Evolutionary conservation across 2,888 invertebrate species (phyloP).

Genomic region (Nowickia ferox): DNA sequence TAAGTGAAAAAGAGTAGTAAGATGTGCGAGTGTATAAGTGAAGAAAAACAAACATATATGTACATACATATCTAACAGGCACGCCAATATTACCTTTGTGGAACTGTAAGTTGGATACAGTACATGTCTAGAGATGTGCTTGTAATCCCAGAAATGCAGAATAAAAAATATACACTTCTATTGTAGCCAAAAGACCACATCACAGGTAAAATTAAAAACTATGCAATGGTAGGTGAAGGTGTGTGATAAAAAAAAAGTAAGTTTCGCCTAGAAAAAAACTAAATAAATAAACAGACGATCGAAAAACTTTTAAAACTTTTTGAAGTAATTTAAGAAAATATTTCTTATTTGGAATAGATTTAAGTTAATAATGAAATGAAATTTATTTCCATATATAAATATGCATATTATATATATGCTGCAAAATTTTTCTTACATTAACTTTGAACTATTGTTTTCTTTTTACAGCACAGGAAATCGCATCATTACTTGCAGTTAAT

Average conservation of each 20-base stretch:
- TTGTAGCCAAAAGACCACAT: slow-evolving; percentile 58
- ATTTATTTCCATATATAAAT: too few species aligned
- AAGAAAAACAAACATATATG: background rate
- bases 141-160: slow-evolving; percentile 34
- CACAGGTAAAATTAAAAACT: slow-evolving; percentile 61
- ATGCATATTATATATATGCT: too few species aligned
- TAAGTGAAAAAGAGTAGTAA: background rate
- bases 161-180: slow-evolving; percentile 19
- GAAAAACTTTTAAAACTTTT: background rate
- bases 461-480: too few species aligned
- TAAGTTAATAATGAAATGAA: too few species aligned
- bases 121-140: slow-evolving; percentile 27
- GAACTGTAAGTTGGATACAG: background rate
- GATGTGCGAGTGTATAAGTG: too few species aligned
- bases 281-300: background rate
- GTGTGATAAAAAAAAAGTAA: background rate
- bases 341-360: too few species aligned
- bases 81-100: background rate
- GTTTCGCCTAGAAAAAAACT: background rate
- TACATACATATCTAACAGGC: background rate
- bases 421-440: too few species aligned
- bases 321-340: too few species aligned
- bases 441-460: too few species aligned
- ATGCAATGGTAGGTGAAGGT: slow-evolving; percentile 46
- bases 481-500: too few species aligned